Evolutionary conservation across 1,140 invertebrate genomes (phyloP).

Genomic region (Leguminivora glycinivorella): DNA sequence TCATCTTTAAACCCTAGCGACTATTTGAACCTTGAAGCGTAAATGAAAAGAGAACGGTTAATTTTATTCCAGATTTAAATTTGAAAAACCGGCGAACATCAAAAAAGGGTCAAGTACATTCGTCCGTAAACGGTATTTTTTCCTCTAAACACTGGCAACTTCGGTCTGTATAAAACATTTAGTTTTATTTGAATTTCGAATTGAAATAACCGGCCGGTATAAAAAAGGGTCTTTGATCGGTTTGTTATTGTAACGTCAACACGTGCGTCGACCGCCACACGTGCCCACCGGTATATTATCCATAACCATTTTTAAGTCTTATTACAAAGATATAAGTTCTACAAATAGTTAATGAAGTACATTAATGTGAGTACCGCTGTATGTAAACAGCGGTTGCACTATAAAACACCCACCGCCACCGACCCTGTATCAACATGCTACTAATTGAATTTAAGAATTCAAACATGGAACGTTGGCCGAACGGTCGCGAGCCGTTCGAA

Average conservation of each 20-base stretch:
- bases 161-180: neutral
- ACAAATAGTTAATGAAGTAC: neutral
- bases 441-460: conserved; percentile 46
- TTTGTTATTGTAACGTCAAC: conserved; percentile 63
- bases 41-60: neutral
- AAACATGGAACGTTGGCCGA: conserved; percentile 41
- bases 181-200: conserved; percentile 13
- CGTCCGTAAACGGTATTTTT: neutral
- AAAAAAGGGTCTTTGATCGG: conserved; percentile 60
- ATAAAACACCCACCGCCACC: conserved; percentile 41
- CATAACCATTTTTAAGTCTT: neutral
- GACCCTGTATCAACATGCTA: conserved; percentile 33
- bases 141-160: neutral
- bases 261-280: conserved; percentile 43
- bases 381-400: conserved; percentile 50
- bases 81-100: neutral
- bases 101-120: neutral
- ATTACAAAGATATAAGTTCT: neutral
- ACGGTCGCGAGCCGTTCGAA: conserved; percentile 32
- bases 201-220: conserved; percentile 32
- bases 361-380: neutral
- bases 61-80: neutral
- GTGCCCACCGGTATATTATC: conserved; percentile 36
- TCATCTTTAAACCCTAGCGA: neutral
- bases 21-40: neutral